Conservation (phyloP, 2,888 invertebrate genomes). For the Epistrophella euchroma region DNA sequence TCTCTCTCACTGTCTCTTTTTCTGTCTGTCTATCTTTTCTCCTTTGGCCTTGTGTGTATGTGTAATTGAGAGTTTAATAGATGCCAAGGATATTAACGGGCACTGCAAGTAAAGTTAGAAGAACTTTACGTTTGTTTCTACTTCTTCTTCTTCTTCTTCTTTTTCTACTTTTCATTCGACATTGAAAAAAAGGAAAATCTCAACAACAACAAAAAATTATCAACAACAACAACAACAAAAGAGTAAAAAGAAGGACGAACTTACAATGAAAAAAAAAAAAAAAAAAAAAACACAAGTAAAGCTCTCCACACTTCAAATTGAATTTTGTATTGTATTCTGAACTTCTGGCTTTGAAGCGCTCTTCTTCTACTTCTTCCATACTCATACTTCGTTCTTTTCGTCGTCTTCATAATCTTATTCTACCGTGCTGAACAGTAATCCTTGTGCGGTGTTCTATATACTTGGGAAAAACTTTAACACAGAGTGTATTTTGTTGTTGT, state of each 20-base stretch:
- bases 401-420: slow-evolving; percentile 9
- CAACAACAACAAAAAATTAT: slow-evolving; percentile 4
- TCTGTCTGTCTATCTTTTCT: slow-evolving; percentile 4
- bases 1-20: background rate
- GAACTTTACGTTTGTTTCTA: slow-evolving; percentile 64
- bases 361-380: slow-evolving; percentile 40
- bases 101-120: slow-evolving; percentile 68
- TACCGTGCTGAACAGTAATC: slow-evolving; percentile 34
- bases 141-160: slow-evolving; percentile 16
- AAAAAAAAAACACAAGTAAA: slow-evolving; percentile 36
- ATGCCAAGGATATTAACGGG: slow-evolving; percentile 70
- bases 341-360: slow-evolving; percentile 54
- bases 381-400: slow-evolving; percentile 41
- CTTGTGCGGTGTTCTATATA: slow-evolving; percentile 61
- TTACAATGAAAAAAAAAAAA: too few species aligned
- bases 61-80: slow-evolving; percentile 51
- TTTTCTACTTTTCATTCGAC: slow-evolving; percentile 49
- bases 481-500: background rate
- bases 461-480: slow-evolving; percentile 56
- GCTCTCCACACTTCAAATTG: slow-evolving; percentile 71
- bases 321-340: slow-evolving; percentile 66
- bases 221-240: slow-evolving; percentile 17
- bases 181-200: slow-evolving; percentile 69
- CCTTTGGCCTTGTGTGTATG: slow-evolving; percentile 3
- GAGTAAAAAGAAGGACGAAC: slow-evolving; percentile 14